Percentiles rank a stretch among this genome's conserved stretches.
These are phyloP conservation scores for Girardia tigrina DNA, from an alignment of 2,888 invertebrate species.

Conservation along the genomic window DNA sequence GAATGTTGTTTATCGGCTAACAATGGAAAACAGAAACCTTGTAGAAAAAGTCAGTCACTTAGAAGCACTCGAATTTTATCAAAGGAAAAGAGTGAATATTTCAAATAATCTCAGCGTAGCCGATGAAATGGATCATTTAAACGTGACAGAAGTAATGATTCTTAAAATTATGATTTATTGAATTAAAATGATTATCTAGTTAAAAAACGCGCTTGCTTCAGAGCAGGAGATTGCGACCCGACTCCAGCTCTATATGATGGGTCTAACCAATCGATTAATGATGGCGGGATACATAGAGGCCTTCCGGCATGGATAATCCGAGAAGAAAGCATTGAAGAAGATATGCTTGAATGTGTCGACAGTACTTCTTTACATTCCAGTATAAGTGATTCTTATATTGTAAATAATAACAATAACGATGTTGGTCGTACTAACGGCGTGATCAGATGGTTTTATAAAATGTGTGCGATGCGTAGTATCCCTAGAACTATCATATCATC, in stretches of 20 bases:
- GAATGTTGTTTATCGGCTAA: neutral
- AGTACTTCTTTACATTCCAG: neutral
- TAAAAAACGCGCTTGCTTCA: constrained; percentile 12
- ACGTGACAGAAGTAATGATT: neutral
- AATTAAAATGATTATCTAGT: neutral
- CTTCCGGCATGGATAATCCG: constrained; percentile 9
- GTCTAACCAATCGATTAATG: constrained; percentile 6
- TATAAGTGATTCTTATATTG: neutral
- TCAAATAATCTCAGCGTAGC: neutral
- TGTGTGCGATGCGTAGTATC: neutral
- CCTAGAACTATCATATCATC: neutral
- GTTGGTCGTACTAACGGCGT: no score
- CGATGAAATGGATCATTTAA: constrained; percentile 23
- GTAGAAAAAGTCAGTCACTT: neutral
- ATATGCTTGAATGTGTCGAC: neutral
- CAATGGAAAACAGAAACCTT: neutral
- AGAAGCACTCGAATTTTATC: neutral
- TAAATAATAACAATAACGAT: neutral
- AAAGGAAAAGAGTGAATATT: neutral
- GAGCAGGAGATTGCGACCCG: neutral
- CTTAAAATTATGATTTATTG: neutral
- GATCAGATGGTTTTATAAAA: neutral
- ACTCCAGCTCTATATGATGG: constrained; percentile 13
- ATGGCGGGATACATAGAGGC: constrained; percentile 6
- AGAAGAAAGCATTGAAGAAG: neutral